These are phyloP conservation scores for Lasioglossum lativentre DNA, from an alignment of 2,888 invertebrate species.

Conservation along the genomic window DNA sequence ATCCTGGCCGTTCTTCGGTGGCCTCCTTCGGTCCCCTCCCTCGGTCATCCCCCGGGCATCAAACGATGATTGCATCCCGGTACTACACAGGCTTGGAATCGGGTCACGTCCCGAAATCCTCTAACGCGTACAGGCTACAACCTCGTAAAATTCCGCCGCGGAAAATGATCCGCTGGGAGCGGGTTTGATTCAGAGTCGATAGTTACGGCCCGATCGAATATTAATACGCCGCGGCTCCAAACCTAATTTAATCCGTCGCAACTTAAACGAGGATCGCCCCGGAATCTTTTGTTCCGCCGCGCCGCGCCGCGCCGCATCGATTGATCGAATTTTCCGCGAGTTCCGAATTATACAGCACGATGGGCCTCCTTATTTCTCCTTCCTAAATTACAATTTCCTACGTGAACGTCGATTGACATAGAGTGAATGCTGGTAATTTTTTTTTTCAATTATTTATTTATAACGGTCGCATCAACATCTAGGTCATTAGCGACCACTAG, in stretches of 20 bases:
- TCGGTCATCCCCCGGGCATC: conserved; percentile 67
- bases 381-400: background rate
- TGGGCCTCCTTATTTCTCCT: background rate
- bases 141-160: conserved; percentile 50
- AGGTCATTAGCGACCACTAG: no score
- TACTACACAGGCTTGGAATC: conserved; percentile 59
- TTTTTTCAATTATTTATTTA: no score
- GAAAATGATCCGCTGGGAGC: conserved; percentile 49
- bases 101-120: conserved; percentile 77
- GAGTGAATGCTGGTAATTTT: no score
- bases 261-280: background rate
- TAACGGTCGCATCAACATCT: no score
- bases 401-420: background rate
- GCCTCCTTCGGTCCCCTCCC: conserved; percentile 34
- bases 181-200: conserved; percentile 27
- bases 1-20: conserved; percentile 53
- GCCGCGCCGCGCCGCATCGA: background rate
- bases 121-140: conserved; percentile 54
- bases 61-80: conserved; percentile 78
- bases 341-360: background rate
- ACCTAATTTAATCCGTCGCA: background rate
- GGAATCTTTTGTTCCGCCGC: background rate
- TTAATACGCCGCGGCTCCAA: conserved; percentile 27
- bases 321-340: background rate
- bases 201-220: conserved; percentile 29